Percentiles rank a stretch among this genome's conserved stretches.
These are phyloP conservation scores for Drosophila antonietae DNA, from an alignment of 2,888 invertebrate species.

Conservation along the genomic window DNA sequence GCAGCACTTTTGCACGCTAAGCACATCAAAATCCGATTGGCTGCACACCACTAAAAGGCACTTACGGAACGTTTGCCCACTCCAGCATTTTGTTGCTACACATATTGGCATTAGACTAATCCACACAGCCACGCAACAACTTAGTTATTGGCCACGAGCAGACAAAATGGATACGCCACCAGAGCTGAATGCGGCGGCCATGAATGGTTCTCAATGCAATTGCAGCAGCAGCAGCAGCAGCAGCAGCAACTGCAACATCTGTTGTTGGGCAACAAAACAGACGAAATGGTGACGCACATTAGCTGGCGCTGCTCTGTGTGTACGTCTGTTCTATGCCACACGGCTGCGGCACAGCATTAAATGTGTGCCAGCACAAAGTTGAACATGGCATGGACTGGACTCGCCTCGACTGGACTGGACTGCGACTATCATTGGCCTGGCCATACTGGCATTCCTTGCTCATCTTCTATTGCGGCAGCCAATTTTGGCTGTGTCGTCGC, in stretches of 20 bases:
- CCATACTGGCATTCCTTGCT: slow-evolving; percentile 19
- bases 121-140: slow-evolving; percentile 59
- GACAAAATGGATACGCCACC: slow-evolving; percentile 27
- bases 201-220: slow-evolving; percentile 17
- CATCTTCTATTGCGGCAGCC: slow-evolving; percentile 32
- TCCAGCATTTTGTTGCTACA: slow-evolving; percentile 49
- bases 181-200: slow-evolving; percentile 13
- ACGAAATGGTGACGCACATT: slow-evolving; percentile 65
- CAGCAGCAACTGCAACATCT: slow-evolving; percentile 17
- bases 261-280: slow-evolving; percentile 40
- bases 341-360: slow-evolving; percentile 41
- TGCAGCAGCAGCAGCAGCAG: slow-evolving; percentile 7
- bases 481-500: slow-evolving; percentile 24
- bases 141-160: slow-evolving; percentile 63
- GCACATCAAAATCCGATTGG: slow-evolving; percentile 63
- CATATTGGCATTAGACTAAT: slow-evolving; percentile 75
- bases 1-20: slow-evolving; percentile 47
- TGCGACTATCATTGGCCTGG: background rate
- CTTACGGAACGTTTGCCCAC: slow-evolving; percentile 34
- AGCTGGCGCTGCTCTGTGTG: slow-evolving; percentile 17
- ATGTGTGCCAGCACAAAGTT: slow-evolving; percentile 56
- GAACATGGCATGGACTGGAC: slow-evolving; percentile 43
- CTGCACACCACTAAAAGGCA: slow-evolving; percentile 60
- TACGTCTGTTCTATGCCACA: slow-evolving; percentile 1
- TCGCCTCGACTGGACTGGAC: background rate